phyloP scores from a whole-genome alignment of 2,888 invertebrate species.

The Anthrax anthrax region DNA sequence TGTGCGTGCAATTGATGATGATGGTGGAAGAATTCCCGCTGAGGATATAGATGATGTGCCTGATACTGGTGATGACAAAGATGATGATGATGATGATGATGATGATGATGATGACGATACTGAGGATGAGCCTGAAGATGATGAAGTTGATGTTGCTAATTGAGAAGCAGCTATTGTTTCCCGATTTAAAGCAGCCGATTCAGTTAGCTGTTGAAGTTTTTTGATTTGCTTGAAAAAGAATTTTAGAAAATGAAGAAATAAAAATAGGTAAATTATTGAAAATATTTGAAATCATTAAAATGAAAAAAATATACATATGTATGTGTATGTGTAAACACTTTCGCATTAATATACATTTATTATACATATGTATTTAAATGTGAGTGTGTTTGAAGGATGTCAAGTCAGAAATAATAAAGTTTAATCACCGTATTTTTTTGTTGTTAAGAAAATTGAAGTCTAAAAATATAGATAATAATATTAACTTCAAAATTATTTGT shows the following conservation, averaged over 20 bases:
- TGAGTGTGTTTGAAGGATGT: too few species aligned
- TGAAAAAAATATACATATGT: too few species aligned
- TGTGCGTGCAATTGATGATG: conserved; percentile 12
- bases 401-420: too few species aligned
- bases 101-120: not conserved
- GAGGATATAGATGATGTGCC: not conserved
- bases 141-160: conserved; percentile 31
- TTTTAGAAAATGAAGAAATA: not conserved
- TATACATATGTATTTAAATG: too few species aligned
- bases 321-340: too few species aligned
- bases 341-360: too few species aligned
- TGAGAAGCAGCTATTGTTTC: conserved; percentile 34
- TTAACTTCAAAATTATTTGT: too few species aligned
- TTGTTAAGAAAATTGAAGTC: too few species aligned
- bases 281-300: too few species aligned
- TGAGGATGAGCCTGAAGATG: not conserved
- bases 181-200: conserved; percentile 33
- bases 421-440: too few species aligned
- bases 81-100: conserved; percentile 7
- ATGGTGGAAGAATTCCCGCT: conserved; percentile 8
- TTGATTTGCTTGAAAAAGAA: conserved; percentile 28
- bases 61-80: conserved; percentile 7
- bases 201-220: conserved; percentile 33
- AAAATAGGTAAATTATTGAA: not conserved
- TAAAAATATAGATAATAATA: too few species aligned